Evolutionary conservation across 2,113 vertebrate genomes (phyloP).

Genomic region (Leptobrachium leishanense): DNA sequence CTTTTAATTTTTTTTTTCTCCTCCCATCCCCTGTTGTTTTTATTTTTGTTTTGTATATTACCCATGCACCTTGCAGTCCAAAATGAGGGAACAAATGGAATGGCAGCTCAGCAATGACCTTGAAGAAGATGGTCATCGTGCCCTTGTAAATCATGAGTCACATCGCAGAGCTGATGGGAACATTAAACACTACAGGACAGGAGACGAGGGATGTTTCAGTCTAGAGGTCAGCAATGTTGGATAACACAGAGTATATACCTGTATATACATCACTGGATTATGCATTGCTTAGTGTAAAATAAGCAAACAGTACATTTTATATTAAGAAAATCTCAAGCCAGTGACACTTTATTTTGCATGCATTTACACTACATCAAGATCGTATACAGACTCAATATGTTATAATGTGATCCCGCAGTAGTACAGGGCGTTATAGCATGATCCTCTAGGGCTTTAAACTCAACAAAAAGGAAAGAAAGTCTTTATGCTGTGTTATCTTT

Average conservation of each 20-base stretch:
- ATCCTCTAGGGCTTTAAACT: too few relatives aligned
- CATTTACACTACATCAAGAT: too few relatives aligned
- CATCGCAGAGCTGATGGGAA: slow-evolving; percentile 84
- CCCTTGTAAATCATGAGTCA: slow-evolving; percentile 72
- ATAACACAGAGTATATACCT: slow-evolving; percentile 3
- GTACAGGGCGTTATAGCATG: too few relatives aligned
- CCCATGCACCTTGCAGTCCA: slow-evolving; percentile 88
- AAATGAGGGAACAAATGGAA: slow-evolving; percentile 94
- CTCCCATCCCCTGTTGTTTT: slow-evolving; percentile 57
- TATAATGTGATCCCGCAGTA: too few relatives aligned
- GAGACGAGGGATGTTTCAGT: slow-evolving; percentile 82
- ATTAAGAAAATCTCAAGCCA: too few relatives aligned
- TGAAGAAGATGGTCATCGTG: slow-evolving; percentile 77
- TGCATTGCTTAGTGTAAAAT: too few relatives aligned
- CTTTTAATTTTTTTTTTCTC: slow-evolving; percentile 74
- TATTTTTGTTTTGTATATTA: slow-evolving; percentile 74
- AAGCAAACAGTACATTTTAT: too few relatives aligned
- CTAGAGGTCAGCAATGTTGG: slow-evolving; percentile 85
- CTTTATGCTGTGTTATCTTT: too few relatives aligned
- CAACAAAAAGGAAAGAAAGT: too few relatives aligned
- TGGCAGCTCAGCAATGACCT: slow-evolving; percentile 85
- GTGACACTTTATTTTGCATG: too few relatives aligned
- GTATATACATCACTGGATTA: neutral
- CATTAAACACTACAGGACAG: slow-evolving; percentile 82
- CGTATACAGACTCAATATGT: too few relatives aligned